A percentile compares a stretch with the other conserved stretches of the same genome.
phyloP scores from a whole-genome alignment of 2,113 vertebrate genomes.

The Colossoma macropomum region DNA sequence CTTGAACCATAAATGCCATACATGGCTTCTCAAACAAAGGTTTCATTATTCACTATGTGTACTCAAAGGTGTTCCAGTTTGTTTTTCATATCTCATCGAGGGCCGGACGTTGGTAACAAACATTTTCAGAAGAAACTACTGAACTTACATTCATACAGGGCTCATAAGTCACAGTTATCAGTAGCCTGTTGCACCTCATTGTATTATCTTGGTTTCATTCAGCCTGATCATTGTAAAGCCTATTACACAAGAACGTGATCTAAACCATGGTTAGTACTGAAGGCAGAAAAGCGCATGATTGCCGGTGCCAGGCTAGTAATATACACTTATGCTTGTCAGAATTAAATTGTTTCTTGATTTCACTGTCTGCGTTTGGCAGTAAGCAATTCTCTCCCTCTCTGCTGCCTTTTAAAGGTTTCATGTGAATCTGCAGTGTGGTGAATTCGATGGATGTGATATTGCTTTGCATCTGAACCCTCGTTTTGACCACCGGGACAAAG shows the following conservation, averaged over 20 bases:
- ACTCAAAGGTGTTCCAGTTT: conserved; percentile 31
- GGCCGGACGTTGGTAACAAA: conserved; percentile 8
- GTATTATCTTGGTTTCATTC: conserved; percentile 23
- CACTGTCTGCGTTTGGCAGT: not conserved
- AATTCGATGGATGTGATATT: conserved; percentile 68
- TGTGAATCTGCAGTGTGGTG: conserved; percentile 78
- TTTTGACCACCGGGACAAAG: conserved; percentile 82
- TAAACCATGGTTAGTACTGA: not conserved
- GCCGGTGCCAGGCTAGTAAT: no score
- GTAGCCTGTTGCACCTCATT: not conserved
- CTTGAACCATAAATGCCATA: not conserved
- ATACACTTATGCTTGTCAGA: no score
- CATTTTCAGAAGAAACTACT: conserved; percentile 6
- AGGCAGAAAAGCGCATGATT: not conserved
- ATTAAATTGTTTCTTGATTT: not conserved
- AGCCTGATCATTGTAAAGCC: not conserved
- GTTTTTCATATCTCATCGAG: conserved; percentile 22
- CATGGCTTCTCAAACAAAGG: not conserved
- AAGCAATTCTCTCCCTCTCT: conserved; percentile 28
- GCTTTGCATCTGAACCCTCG: conserved; percentile 86
- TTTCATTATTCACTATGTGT: not conserved
- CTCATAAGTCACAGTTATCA: conserved; percentile 14
- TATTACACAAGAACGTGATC: not conserved
- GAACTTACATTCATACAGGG: not conserved
- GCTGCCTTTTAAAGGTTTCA: conserved; percentile 71